Conservation (phyloP, 2,888 invertebrate species). For the Adela reaumurella region DNA sequence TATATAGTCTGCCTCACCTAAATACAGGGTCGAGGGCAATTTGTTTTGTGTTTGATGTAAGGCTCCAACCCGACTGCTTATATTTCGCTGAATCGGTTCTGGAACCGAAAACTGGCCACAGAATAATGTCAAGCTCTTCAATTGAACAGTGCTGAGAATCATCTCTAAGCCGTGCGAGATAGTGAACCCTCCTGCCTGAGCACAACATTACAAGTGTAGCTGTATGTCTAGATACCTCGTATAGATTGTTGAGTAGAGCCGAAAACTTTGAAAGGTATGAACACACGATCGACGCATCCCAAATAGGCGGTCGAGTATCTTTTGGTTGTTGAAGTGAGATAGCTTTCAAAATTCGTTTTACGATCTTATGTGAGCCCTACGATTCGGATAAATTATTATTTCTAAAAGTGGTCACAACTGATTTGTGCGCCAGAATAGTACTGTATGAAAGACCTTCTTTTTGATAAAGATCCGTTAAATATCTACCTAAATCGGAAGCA, state of each 20-base stretch:
- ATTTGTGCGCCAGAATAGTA: constrained; percentile 9
- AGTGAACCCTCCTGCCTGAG: constrained; percentile 10
- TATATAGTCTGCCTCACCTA: no score
- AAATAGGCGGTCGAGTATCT: neutral
- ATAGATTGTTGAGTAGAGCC: neutral
- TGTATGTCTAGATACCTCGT: neutral
- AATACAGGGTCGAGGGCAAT: no score
- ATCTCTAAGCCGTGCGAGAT: constrained; percentile 6
- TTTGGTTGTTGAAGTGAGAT: constrained; percentile 4
- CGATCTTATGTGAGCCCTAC: neutral
- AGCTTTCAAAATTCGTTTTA: constrained; percentile 6
- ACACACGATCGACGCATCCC: neutral
- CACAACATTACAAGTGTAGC: constrained; percentile 8
- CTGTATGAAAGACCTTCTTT: neutral
- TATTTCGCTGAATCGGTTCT: no score
- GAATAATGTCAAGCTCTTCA: no score
- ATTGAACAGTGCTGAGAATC: no score
- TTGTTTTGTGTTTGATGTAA: no score
- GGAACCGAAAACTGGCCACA: no score
- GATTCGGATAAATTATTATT: neutral
- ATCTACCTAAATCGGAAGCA: no score
- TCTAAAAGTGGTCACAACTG: constrained; percentile 7
- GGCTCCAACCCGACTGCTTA: no score
- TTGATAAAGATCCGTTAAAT: no score
- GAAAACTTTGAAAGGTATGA: neutral